phyloP scores from a whole-genome alignment of 2,113 vertebrate species.

The Noturus placidus region DNA sequence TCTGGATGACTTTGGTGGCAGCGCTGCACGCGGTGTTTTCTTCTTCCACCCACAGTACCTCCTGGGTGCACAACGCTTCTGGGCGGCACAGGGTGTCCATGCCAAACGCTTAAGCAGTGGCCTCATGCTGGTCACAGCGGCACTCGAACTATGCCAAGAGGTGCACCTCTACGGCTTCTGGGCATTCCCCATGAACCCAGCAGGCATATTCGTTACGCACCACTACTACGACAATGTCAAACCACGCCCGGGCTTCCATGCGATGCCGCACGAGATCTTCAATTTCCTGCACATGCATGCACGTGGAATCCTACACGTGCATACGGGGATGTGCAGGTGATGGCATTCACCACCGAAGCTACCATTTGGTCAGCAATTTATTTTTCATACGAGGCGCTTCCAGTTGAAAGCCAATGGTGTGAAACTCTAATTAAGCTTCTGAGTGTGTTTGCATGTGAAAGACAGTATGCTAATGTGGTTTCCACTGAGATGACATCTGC shows the following conservation, averaged over 20 bases:
- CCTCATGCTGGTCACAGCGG: conserved; percentile 91
- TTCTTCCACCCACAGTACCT: conserved; percentile 98
- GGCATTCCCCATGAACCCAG: conserved; percentile 96
- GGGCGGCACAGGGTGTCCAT: conserved; percentile 88
- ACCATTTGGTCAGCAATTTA: background rate
- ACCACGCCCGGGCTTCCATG: conserved; percentile 95
- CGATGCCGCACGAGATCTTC: conserved; percentile 97
- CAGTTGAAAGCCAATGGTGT: background rate
- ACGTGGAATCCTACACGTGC: conserved; percentile 88
- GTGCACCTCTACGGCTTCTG: conserved; percentile 98
- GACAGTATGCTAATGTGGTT: conserved; percentile 19
- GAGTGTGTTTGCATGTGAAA: conserved; percentile 17
- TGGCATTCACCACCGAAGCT: background rate
- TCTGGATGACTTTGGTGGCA: conserved; percentile 85
- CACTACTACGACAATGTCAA: conserved; percentile 99
- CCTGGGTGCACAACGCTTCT: conserved; percentile 91
- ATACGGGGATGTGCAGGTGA: conserved; percentile 84
- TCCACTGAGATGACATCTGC: background rate
- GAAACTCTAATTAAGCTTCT: background rate
- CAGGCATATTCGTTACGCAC: conserved; percentile 91
- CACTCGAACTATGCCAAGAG: conserved; percentile 93
- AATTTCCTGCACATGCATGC: conserved; percentile 97
- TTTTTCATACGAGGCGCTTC: conserved; percentile 18
- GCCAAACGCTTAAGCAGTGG: conserved; percentile 93
- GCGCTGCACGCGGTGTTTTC: conserved; percentile 83